Base-by-base conservation (phyloP, 1,140 invertebrate genomes). In the Eumeta japonica region DNA sequence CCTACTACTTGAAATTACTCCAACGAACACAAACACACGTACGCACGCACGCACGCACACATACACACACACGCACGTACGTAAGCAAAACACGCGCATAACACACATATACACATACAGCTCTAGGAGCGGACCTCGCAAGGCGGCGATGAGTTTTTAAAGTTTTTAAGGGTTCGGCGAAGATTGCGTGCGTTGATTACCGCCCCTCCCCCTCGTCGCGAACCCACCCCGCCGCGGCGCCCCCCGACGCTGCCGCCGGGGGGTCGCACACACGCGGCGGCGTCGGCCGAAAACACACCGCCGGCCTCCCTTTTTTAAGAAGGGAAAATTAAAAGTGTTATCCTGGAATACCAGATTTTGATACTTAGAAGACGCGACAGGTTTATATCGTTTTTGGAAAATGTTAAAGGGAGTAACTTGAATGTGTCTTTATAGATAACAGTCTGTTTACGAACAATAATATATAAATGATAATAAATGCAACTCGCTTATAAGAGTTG, bases 161-260 rank as follows among this genome's bases (percentile, higher is more conserved):
- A 73, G 64, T 71, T 73, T 71, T 73, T 73, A 73, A 73, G 68
- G 68, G 68, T 73, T 73, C 66, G 58, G 53, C 61, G 62, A 67
- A 73, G 66, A 73, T 73, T 73, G 68, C 68, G 68, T 66, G 68
- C 57, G 58, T 71, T 71, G 68, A 73, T 73, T 71, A 73, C 66
- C 59, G 54, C 39, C 51, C 60, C 56, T 14, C 28, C 5, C 28
- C 28, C 28, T 5, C 13, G 20, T 7, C n/a, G 20, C 20, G 20
- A 7, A 7, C 13, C 28, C 28, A 12, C 4, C 5, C 28, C 9
- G 5, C 28, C 13, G 5, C 5, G n/a, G 20, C 5, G 20, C 28
- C 28, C 7, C 5, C 5, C 13, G 13, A 5, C 28, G 5, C 28
- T 13, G 7, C 13, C 50, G 47, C 41, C 13, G 12, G 31, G 31